Conservation (phyloP, 1,140 invertebrate species). For the Gryon sp. region DNA sequence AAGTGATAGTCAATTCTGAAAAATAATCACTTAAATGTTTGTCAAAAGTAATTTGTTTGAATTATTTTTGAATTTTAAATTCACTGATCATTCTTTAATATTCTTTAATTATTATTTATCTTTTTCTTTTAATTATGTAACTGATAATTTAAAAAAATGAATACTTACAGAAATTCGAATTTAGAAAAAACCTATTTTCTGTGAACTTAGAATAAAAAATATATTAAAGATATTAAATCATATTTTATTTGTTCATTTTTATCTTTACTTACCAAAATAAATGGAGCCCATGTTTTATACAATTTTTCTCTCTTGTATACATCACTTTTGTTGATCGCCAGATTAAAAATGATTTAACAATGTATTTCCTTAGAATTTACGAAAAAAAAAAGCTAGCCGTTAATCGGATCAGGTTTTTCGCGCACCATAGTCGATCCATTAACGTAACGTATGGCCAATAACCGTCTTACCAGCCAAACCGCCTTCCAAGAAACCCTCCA, state of each 20-base stretch:
- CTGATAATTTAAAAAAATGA: no score
- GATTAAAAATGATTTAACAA: constrained; percentile 43
- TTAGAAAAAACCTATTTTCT: no score
- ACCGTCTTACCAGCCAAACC: constrained; percentile 32
- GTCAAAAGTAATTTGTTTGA: no score
- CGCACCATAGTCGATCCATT: constrained; percentile 52
- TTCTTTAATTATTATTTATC: no score
- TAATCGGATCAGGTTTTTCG: constrained; percentile 52
- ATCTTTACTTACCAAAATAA: no score
- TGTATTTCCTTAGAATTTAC: constrained; percentile 41
- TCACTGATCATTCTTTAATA: no score
- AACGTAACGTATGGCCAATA: constrained; percentile 60
- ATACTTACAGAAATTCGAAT: no score
- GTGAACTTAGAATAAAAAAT: no score
- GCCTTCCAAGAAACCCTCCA: constrained; percentile 11
- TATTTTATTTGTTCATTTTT: no score
- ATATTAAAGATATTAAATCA: constrained; percentile 8
- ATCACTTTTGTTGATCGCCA: not conserved
- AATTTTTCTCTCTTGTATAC: constrained; percentile 7
- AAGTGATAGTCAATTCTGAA: constrained; percentile 12
- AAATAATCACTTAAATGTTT: not conserved
- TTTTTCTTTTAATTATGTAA: no score
- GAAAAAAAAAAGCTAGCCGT: constrained; percentile 49
- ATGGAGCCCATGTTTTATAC: no score
- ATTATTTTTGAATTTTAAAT: no score